These are phyloP conservation scores for Drosophila setifemur DNA, from an alignment of 1,140 invertebrate species.

Conservation along the genomic window DNA sequence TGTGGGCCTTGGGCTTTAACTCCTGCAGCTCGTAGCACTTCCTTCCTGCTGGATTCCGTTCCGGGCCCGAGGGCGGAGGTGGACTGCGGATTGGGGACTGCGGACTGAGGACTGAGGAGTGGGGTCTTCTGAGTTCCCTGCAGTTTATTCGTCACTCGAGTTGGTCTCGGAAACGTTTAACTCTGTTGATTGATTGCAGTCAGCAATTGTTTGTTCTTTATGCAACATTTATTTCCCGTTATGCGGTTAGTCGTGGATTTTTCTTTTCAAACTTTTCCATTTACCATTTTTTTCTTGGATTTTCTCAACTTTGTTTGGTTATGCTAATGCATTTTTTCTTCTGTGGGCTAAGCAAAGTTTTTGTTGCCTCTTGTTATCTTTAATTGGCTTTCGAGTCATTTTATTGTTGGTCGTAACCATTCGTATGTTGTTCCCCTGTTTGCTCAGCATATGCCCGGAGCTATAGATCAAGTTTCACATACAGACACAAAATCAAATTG, in stretches of 20 bases:
- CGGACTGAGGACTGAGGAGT: neutral
- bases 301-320: constrained; percentile 43
- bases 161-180: constrained; percentile 68
- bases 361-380: constrained; percentile 66
- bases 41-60: constrained; percentile 53
- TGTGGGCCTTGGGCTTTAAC: constrained; percentile 37
- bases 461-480: constrained; percentile 60
- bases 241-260: constrained; percentile 49
- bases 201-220: constrained; percentile 80
- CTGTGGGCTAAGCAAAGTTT: constrained; percentile 13
- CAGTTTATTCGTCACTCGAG: constrained; percentile 28
- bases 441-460: constrained; percentile 39
- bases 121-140: neutral
- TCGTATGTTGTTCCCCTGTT: constrained; percentile 14
- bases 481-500: constrained; percentile 31
- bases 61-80: neutral
- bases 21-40: constrained; percentile 57
- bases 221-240: constrained; percentile 76
- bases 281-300: neutral
- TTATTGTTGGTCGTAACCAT: constrained; percentile 53
- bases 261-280: constrained; percentile 5
- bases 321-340: constrained; percentile 63
- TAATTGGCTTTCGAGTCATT: constrained; percentile 75
- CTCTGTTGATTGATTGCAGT: constrained; percentile 79
- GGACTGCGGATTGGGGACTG: constrained; percentile 9